Evolutionary conservation across 2,888 invertebrate genomes (phyloP).

Genomic region (Drymonia ruficornis): DNA sequence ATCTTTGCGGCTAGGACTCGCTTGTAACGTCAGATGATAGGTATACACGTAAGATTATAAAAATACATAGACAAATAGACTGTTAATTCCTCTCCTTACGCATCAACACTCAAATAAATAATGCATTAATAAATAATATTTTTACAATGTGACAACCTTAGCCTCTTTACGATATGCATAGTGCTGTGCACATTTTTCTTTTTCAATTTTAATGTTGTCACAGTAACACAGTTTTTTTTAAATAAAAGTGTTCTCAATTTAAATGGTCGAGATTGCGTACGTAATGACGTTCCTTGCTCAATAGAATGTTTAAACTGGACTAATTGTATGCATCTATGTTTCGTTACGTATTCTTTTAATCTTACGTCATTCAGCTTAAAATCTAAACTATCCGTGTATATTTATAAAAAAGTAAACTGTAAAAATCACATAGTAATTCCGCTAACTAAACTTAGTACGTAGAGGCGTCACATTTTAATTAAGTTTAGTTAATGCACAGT

Average conservation of each 20-base stretch:
- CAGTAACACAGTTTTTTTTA: not conserved
- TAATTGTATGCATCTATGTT: conserved; percentile 36
- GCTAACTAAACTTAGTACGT: conserved; percentile 70
- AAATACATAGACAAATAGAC: conserved; percentile 39
- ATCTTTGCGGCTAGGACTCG: conserved; percentile 62
- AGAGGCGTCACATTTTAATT: conserved; percentile 57
- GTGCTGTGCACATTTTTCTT: conserved; percentile 1
- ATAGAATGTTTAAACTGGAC: conserved; percentile 21
- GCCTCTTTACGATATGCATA: not conserved
- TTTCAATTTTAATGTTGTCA: not conserved
- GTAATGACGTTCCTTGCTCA: conserved; percentile 9
- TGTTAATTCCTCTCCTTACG: not conserved
- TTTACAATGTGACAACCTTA: conserved; percentile 6
- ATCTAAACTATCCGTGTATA: conserved; percentile 63
- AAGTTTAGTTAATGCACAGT: conserved; percentile 66
- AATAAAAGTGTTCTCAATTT: conserved; percentile 11
- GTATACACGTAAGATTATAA: conserved; percentile 41
- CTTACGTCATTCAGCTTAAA: conserved; percentile 41
- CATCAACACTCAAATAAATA: conserved; percentile 4
- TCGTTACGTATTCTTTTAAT: conserved; percentile 39
- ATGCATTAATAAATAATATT: conserved; percentile 3
- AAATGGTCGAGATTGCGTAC: conserved; percentile 16
- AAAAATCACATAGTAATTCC: conserved; percentile 80
- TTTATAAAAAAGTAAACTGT: conserved; percentile 59
- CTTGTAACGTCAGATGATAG: conserved; percentile 42